Evolutionary conservation across 2,888 invertebrate genomes (phyloP).

Genomic region (Apotomis turbidana): DNA sequence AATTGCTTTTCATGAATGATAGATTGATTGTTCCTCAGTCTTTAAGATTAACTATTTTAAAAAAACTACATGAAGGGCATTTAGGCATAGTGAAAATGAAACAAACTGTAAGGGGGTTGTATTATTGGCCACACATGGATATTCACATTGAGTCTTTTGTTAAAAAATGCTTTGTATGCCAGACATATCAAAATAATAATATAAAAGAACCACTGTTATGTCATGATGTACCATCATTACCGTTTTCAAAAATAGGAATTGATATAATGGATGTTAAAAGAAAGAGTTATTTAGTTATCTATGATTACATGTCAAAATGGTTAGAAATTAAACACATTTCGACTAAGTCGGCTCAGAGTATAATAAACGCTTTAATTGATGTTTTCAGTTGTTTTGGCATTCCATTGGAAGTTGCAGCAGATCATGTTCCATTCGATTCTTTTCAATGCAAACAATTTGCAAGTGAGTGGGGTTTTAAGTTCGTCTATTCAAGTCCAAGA

Average conservation of each 20-base stretch:
- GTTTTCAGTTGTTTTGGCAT: constrained; percentile 42
- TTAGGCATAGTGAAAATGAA: constrained; percentile 54
- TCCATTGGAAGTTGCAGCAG: constrained; percentile 38
- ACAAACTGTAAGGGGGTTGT: constrained; percentile 48
- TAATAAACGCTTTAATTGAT: constrained; percentile 18
- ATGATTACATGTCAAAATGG: constrained; percentile 27
- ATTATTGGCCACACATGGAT: constrained; percentile 55
- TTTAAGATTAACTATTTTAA: constrained; percentile 16
- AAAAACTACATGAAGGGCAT: not conserved
- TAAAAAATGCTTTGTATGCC: constrained; percentile 42
- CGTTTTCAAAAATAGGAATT: constrained; percentile 45
- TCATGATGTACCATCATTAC: constrained; percentile 41
- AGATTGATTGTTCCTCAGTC: constrained; percentile 41
- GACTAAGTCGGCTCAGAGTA: too few relatives aligned
- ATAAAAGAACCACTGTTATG: constrained; percentile 43
- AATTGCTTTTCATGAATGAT: constrained; percentile 41
- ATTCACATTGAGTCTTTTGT: constrained; percentile 49
- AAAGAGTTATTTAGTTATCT: constrained; percentile 36
- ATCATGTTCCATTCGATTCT: constrained; percentile 38
- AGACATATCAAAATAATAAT: constrained; percentile 46
- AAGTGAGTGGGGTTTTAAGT: too few relatives aligned
- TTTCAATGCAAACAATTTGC: constrained; percentile 15
- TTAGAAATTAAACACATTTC: constrained; percentile 20
- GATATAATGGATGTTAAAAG: constrained; percentile 25
- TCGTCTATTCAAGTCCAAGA: too few relatives aligned